phyloP scores from a whole-genome alignment of 2,888 invertebrate species.

The Myopa testacea region DNA sequence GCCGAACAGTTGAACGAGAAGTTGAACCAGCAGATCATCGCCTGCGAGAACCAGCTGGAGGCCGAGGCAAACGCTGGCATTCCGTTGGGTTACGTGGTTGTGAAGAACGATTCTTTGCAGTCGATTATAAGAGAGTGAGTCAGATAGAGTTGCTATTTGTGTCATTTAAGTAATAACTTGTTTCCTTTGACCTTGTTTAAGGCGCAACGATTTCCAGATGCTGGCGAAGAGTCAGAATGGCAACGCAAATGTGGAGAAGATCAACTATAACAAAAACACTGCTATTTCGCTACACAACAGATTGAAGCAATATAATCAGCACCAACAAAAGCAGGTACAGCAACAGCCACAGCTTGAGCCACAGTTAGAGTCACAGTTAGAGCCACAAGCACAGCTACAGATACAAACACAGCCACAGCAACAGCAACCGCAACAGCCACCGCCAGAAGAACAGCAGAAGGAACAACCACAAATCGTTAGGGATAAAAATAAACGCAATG shows the following conservation, averaged over 20 bases:
- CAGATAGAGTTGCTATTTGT: not conserved
- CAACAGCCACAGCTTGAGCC: conserved; percentile 18
- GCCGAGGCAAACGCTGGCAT: conserved; percentile 46
- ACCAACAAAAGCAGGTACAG: conserved; percentile 12
- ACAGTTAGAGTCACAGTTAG: conserved; percentile 22
- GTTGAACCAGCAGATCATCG: conserved; percentile 73
- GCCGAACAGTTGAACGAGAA: conserved; percentile 74
- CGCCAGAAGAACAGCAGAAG: conserved; percentile 31
- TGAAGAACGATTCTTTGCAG: conserved; percentile 57
- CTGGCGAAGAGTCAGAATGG: conserved; percentile 51
- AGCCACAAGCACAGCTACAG: conserved; percentile 4
- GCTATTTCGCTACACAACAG: conserved; percentile 50
- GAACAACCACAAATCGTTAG: not conserved
- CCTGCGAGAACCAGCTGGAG: conserved; percentile 57
- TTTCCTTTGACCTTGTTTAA: conserved; percentile 34
- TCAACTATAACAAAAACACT: conserved; percentile 41
- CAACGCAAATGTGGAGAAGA: not conserved
- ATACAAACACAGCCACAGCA: not conserved
- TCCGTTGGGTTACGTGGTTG: conserved; percentile 59
- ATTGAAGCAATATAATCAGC: conserved; percentile 39
- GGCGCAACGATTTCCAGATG: conserved; percentile 54
- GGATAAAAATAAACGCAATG: not conserved
- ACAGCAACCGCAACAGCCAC: conserved; percentile 21
- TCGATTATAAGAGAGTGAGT: conserved; percentile 60
- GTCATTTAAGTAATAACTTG: not conserved